These are phyloP conservation scores for Sebastes steindachneri DNA, from an alignment of 2,797 vertebrate genomes.

Conservation along the genomic window DNA sequence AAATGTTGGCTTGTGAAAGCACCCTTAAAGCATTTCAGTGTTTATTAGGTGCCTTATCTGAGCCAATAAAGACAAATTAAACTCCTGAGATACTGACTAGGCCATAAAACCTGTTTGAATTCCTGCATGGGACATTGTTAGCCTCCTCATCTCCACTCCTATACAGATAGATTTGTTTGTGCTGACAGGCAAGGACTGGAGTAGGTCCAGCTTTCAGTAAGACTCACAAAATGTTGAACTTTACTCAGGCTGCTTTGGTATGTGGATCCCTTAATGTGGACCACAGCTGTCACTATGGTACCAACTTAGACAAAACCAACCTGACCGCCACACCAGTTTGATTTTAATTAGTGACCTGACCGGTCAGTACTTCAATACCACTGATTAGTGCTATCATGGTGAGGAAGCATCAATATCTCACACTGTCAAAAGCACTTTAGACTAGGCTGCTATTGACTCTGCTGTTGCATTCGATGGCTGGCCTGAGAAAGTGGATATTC, in stretches of 20 bases:
- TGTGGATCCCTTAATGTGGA: not conserved
- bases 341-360: conserved; percentile 2
- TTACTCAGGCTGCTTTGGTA: not conserved
- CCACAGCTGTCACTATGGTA: not conserved
- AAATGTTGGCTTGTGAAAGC: not conserved
- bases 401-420: conserved; percentile 32
- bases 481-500: not conserved
- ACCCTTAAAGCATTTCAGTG: not conserved
- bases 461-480: not conserved
- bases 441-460: conserved; percentile 12
- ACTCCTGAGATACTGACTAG: not conserved
- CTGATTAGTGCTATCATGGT: conserved; percentile 18
- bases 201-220: not conserved
- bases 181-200: not conserved
- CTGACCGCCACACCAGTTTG: not conserved
- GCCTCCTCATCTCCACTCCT: not conserved
- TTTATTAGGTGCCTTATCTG: not conserved
- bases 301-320: not conserved
- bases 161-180: not conserved
- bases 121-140: not conserved
- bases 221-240: conserved; percentile 1
- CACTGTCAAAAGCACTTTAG: not conserved
- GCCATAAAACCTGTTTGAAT: not conserved
- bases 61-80: not conserved
- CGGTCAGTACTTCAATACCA: not conserved